These are phyloP conservation scores for Vanessa tameamea DNA, from an alignment of 1,140 invertebrate species.

Conservation along the genomic window DNA sequence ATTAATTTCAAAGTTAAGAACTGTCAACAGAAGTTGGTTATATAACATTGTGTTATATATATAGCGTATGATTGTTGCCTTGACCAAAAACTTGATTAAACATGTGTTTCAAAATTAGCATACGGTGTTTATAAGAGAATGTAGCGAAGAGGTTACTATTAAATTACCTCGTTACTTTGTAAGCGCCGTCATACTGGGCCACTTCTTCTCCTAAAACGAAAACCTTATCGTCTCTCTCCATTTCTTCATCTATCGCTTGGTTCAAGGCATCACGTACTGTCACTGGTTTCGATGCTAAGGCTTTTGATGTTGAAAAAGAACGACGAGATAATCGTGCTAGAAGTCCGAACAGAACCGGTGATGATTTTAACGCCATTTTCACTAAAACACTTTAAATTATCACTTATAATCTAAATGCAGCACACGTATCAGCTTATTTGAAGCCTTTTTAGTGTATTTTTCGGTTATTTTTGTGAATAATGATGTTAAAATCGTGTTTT, in stretches of 20 bases:
- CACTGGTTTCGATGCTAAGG: constrained; percentile 85
- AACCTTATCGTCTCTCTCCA: constrained; percentile 96
- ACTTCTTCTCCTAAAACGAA: constrained; percentile 99
- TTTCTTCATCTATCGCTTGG: constrained; percentile 97
- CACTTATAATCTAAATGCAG: constrained; percentile 46
- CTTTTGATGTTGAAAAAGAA: constrained; percentile 66
- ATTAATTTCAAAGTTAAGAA: constrained; percentile 31
- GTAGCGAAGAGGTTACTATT: neutral
- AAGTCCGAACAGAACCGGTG: constrained; percentile 62
- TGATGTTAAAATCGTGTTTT: constrained; percentile 54
- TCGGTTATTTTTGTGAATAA: constrained; percentile 50
- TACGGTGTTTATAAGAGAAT: neutral
- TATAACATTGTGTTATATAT: constrained; percentile 44
- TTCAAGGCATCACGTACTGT: constrained; percentile 98
- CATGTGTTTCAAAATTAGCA: neutral
- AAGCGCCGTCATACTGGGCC: constrained; percentile 98
- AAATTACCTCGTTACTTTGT: constrained; percentile 88
- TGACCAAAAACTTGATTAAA: neutral
- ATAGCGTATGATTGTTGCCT: neutral
- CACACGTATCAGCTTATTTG: constrained; percentile 37
- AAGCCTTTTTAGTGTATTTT: constrained; percentile 42
- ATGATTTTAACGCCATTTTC: constrained; percentile 76
- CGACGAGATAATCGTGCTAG: constrained; percentile 58
- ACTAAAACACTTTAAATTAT: constrained; percentile 44
- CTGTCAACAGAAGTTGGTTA: constrained; percentile 58